Percentiles rank a stretch among this genome's conserved stretches.
Conservation (phyloP, 1,140 invertebrate species). For the Choristoneura fumiferana region DNA sequence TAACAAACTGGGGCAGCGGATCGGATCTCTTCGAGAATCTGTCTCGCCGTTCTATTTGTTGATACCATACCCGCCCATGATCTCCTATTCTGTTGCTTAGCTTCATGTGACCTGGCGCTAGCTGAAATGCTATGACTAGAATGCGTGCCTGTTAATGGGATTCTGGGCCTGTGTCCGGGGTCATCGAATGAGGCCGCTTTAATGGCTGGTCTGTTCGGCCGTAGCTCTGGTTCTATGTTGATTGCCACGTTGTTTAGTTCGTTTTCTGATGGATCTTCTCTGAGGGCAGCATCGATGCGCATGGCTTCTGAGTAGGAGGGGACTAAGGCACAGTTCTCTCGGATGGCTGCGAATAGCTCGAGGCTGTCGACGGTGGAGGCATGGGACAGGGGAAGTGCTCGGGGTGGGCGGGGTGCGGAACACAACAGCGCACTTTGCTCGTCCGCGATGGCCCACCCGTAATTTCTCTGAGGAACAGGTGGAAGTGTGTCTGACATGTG, state of each 20-base stretch:
- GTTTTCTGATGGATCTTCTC: conserved; percentile 62
- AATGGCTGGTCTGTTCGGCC: conserved; percentile 41
- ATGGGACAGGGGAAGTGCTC: conserved; percentile 84
- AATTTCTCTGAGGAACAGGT: conserved; percentile 59
- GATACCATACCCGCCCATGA: conserved; percentile 69
- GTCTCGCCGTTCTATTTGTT: conserved; percentile 57
- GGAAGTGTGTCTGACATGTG: conserved; percentile 76
- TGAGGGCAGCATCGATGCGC: conserved; percentile 74
- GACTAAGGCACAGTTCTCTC: conserved; percentile 76
- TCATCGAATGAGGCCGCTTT: conserved; percentile 71
- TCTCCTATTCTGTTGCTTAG: conserved; percentile 62
- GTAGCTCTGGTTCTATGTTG: conserved; percentile 47
- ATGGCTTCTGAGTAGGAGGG: conserved; percentile 82
- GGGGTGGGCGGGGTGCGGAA: conserved; percentile 84
- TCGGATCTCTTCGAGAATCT: conserved; percentile 64
- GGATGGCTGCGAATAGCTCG: conserved; percentile 68
- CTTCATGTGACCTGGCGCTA: conserved; percentile 47
- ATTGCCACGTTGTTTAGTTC: conserved; percentile 40
- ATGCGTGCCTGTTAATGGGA: conserved; percentile 56
- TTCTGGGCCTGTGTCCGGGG: conserved; percentile 51
- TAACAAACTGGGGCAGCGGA: conserved; percentile 47
- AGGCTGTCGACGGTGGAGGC: conserved; percentile 69
- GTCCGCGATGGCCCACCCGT: conserved; percentile 65
- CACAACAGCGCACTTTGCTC: conserved; percentile 81
- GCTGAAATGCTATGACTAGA: conserved; percentile 59